Conservation (phyloP, 1,140 invertebrate genomes). For the Nixonia krombeini region DNA sequence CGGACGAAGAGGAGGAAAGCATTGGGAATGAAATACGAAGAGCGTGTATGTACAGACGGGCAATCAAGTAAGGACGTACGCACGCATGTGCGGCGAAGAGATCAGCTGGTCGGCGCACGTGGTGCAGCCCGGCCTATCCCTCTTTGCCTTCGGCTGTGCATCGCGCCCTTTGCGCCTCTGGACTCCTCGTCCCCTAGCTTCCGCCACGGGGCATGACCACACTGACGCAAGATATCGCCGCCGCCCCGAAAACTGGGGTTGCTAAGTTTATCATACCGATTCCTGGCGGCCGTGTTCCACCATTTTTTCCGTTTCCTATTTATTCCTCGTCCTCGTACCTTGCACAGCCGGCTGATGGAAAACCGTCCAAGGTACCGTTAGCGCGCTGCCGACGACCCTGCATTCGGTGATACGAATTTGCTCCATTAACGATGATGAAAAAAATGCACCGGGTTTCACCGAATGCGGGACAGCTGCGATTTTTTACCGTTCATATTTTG, state of each 20-base stretch:
- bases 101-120: constrained; percentile 62
- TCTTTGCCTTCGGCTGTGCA: constrained; percentile 12
- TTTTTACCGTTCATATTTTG: too few relatives aligned
- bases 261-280: constrained; percentile 5
- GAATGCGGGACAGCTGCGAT: constrained; percentile 31
- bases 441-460: background rate
- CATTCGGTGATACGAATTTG: background rate
- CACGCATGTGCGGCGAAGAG: constrained; percentile 42
- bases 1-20: background rate
- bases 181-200: background rate
- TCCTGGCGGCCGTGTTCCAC: background rate
- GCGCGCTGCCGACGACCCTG: background rate
- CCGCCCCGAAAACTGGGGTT: constrained; percentile 2
- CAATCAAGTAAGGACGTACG: constrained; percentile 28
- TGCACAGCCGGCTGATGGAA: background rate
- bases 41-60: constrained; percentile 23
- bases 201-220: background rate
- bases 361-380: background rate
- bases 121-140: constrained; percentile 21
- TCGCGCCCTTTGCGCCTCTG: constrained; percentile 5
- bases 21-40: too few relatives aligned
- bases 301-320: constrained; percentile 2
- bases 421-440: background rate
- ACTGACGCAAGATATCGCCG: constrained; percentile 18
- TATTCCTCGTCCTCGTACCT: background rate